Base-by-base conservation (phyloP, 2,113 vertebrate genomes). In the Jacana jacana region DNA sequence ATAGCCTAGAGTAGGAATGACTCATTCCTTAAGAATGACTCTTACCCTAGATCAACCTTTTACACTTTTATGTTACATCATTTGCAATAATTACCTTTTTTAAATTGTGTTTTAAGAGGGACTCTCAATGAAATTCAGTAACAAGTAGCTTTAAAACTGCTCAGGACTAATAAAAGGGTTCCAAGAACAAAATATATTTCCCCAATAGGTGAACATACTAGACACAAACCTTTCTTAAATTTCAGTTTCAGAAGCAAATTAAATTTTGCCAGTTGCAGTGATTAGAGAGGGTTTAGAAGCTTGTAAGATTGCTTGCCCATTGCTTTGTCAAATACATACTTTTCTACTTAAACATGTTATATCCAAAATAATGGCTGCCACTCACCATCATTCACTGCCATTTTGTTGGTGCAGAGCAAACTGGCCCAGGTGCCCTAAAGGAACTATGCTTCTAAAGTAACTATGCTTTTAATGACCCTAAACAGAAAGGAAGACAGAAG, bases 181-280 rank as follows among this genome's bases (percentile, higher is more conserved):
- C 63, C 57, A 88, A 94, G 80, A 55, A 91, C 39, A 85, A 93
- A 80, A 55, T 15, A 39, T 70, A 66, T 85, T 78, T 73, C 11
- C n/a, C 93, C 19, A 46, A 69, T 57, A 94, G n/a, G 4, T 83
- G 89, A 54, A 63, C 7, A 49, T 28, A 88, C 5, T 64, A 48
- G 33, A 57, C 48, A 92, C 13, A 92, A 91, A 83, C 6, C 39
- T 91, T 55, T 16, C 75, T 89, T 80, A 71, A 94, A 92, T 78
- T 85, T 46, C 46, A 51, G 39, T 94, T 97, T 96, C 73, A 94
- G 91, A 97, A 94, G 44, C 39, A 91, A 97, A 92, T 87, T 92
- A 89, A 94, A 71, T 39, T 88, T 68, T 82, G 9, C 48, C 89
- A 13, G 55, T 71, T 90, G 31, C 64, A 95, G 51, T 87, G 70